Evolutionary conservation across 2,888 invertebrate species (phyloP), one percentile per base, ranked within the genome.

Genomic region (Adelphocoris suturalis): DNA sequence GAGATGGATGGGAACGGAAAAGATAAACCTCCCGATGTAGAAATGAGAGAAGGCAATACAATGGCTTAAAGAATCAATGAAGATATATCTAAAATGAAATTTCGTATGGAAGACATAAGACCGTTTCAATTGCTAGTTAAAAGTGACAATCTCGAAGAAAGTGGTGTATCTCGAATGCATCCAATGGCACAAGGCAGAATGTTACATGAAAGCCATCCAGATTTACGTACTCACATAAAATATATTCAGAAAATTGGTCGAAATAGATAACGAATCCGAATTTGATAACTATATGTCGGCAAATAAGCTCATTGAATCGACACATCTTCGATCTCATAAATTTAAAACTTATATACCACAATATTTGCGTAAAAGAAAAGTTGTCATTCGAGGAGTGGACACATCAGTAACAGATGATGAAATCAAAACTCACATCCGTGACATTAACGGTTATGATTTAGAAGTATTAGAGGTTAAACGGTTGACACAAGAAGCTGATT

Each of bases 191-290:
- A 19, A 19, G 61, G 61, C 19, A 61, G 16, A 57, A 3, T 61
- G 61, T 11, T 61, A 4, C 61, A 61, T 61, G 61, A 11, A 19
- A 61, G 19, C 2, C 61, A 61, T 61, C 61, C 57, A 12, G 61
- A 61, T 5, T 19, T 61, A 61, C 19, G 19, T 61, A 11, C 2
- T 19, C 61, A 61, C 11, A 61, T 61, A n/a, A 19, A 61, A 16
- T 78, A 9, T 28, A 78, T 78, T 78, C 27, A 78, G 16, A 78
- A 78, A 78, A 78, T 46, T 4, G 78, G 78, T 14, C 37, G 78
- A 78, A 78, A 78, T n/a, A 37, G 28, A 78, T 9, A 28, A 37
- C 27, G 9, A 37, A 78, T 78, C n/a, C n/a, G 78, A 78, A 78
- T n/a, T 78, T 2, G 28, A 12, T 14, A 78, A 78, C 28, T 78